These are phyloP conservation scores for Scleropages formosus DNA, from an alignment of 2,797 vertebrate species.

Conservation along the genomic window DNA sequence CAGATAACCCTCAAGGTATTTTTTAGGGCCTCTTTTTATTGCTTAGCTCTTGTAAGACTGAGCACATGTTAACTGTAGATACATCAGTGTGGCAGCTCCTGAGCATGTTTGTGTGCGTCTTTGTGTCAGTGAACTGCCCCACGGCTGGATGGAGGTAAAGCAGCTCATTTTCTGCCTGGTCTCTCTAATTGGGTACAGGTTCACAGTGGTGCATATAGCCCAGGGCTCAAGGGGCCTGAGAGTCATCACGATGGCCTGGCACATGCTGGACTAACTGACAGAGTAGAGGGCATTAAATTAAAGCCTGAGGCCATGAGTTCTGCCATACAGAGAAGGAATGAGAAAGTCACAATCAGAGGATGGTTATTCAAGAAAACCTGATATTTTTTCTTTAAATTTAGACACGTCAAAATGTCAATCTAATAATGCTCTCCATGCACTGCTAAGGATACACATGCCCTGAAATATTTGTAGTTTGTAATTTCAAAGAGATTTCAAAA, in stretches of 20 bases:
- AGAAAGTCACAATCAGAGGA: slow-evolving; percentile 30
- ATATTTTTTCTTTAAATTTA: background rate
- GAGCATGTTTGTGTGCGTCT: slow-evolving; percentile 18
- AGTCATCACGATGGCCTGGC: slow-evolving; percentile 62
- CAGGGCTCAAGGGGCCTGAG: slow-evolving; percentile 47
- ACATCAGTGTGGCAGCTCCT: slow-evolving; percentile 29
- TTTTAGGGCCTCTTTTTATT: background rate
- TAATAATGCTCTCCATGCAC: too few relatives aligned
- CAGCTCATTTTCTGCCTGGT: slow-evolving; percentile 55
- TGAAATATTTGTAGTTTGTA: too few relatives aligned
- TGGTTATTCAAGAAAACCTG: background rate
- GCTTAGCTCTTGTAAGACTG: background rate
- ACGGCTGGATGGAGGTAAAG: slow-evolving; percentile 29
- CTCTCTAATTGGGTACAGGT: slow-evolving; percentile 53
- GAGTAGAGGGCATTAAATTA: slow-evolving; percentile 74
- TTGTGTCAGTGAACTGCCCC: slow-evolving; percentile 38
- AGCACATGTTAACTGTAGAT: slow-evolving; percentile 14
- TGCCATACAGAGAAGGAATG: slow-evolving; percentile 37
- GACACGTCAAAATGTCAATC: too few relatives aligned
- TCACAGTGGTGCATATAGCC: slow-evolving; percentile 28
- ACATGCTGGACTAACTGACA: slow-evolving; percentile 59
- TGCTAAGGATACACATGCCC: too few relatives aligned
- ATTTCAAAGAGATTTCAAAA: too few relatives aligned
- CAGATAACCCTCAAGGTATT: background rate
- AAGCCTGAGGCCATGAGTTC: slow-evolving; percentile 51